Base-by-base conservation (phyloP, 2,113 vertebrate species). In the Nannobrachium achirus region DNA sequence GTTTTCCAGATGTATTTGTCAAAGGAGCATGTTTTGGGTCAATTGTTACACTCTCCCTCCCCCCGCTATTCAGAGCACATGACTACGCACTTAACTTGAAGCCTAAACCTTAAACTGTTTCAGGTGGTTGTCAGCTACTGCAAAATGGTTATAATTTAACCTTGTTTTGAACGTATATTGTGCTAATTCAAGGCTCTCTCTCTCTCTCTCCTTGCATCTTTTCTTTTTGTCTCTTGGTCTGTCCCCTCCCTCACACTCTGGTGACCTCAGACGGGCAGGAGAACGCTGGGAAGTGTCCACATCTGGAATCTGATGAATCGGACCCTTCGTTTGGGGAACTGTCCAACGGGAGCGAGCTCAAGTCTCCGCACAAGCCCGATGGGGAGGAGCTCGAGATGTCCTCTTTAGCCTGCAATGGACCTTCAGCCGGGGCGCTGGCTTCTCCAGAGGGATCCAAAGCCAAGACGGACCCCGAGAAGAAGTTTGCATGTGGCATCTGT, bases 281-380 rank as follows among this genome's bases (percentile, higher is more conserved):
- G 80, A 96, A 96, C 83, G 84, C 92, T 77, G 95, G 93, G 82
- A 98, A 98, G 84, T 99, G 98, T 90, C 96, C 95, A 79, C 98
- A 98, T 87, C 95, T 95, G 91, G 98, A 98, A 90, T 95, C 95
- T 50, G 97, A 98, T 78, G 97, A 96, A 87, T 97, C 97, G 0
- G 98, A 98, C 75, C 78, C 90, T 45, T 97, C 96, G 2, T 98
- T 96, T 0, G 95, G 94, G 51, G 97, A 98, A 77, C 90, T 99
- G 78, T 94, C 98, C 40, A 96, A 98, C 10, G 93, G 94, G 50
- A 95, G 95, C 4, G 96, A 98, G 84, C 94, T 98, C 65, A 98
- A 97, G 90, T 94, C 95, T 10, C 96, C 94, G 0, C 94, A 96
- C 80, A 98, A 99, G 80, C 91, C 95, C 42, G 96, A 94, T 18